Evolutionary conservation across 2,888 invertebrate genomes (phyloP), one percentile per base, ranked within the genome.

Genomic region (Euproctis similis): DNA sequence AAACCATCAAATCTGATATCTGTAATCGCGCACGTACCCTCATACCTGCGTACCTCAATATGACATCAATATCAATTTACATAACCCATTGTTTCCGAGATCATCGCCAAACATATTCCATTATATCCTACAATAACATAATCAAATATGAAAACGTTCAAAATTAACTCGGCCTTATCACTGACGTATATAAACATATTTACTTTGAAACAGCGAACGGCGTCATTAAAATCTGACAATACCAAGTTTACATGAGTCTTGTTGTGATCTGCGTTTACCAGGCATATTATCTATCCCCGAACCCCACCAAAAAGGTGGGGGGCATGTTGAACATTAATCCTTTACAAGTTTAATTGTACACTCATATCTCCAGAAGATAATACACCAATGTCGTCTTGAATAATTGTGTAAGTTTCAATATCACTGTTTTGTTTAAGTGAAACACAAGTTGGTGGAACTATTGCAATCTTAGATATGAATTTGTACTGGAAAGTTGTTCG

Each of bases 301-400:
- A 29, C 31, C 37, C 12, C n/a, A n/a, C n/a, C n/a, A n/a, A n/a
- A n/a, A n/a, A n/a, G n/a, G n/a, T n/a, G n/a, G n/a, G n/a, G n/a
- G n/a, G n/a, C n/a, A n/a, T n/a, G n/a, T n/a, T n/a, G n/a, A 31
- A 36, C 42, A 47, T 45, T 53, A 48, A 53, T 56, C 51, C 42
- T 41, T 33, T 39, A 46, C 43, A 49, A 51, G 44, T 48, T 48
- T 43, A 44, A 52, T 42, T 50, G 36, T 39, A 32, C 39, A 32
- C 28, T 37, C 45, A 42, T 48, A 53, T 44, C 46, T 46, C 31
- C 31, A n/a, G n/a, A 28, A 25, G 19, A 30, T 36, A 10, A 32
- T 30, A 17, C 31, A 33, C 26, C 30, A 30, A 23, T 26, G 37
- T 44, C 37, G 24, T 31, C 30, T 31, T 54, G 53, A 54, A 46